Evolutionary conservation across 1,140 invertebrate species (phyloP).

Genomic region (Lerema accius): DNA sequence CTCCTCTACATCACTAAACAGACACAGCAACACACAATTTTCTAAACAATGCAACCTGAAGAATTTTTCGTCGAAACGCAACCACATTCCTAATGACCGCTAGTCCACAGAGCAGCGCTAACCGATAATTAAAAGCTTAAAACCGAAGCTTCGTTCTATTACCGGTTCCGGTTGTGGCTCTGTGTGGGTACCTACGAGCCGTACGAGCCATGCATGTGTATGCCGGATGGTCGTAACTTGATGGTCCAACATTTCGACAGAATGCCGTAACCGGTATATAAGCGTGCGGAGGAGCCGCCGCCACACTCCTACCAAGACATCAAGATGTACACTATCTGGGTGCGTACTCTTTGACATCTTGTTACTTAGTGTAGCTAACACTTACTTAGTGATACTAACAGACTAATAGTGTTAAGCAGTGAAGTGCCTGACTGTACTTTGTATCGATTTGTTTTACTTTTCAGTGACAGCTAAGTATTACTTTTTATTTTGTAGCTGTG

Average conservation of each 20-base stretch:
- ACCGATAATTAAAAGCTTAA: slow-evolving; percentile 28
- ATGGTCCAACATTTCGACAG: slow-evolving; percentile 25
- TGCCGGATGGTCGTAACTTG: too few species aligned
- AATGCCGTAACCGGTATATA: slow-evolving; percentile 46
- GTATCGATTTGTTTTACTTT: too few species aligned
- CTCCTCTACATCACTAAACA: too few species aligned
- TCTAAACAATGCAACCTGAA: too few species aligned
- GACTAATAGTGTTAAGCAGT: background rate
- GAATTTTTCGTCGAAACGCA: background rate
- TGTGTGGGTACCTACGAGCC: slow-evolving; percentile 29
- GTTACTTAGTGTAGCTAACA: slow-evolving; percentile 6
- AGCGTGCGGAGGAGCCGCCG: slow-evolving; percentile 30
- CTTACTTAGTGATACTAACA: background rate
- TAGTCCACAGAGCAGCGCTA: too few species aligned
- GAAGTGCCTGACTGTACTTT: too few species aligned
- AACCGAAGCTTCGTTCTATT: slow-evolving; percentile 48
- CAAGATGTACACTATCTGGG: slow-evolving; percentile 44
- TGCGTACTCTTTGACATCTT: slow-evolving; percentile 37
- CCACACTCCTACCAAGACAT: slow-evolving; percentile 38
- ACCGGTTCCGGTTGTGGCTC: slow-evolving; percentile 40
- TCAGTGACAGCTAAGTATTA: slow-evolving; percentile 4
- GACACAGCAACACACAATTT: too few species aligned
- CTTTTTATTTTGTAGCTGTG: too few species aligned
- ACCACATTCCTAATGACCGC: slow-evolving; percentile 21
- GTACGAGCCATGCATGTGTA: too few species aligned